Percentiles rank a stretch among this genome's conserved stretches.
These are phyloP conservation scores for Amphipyra berbera DNA, from an alignment of 2,888 invertebrate genomes.

Conservation along the genomic window DNA sequence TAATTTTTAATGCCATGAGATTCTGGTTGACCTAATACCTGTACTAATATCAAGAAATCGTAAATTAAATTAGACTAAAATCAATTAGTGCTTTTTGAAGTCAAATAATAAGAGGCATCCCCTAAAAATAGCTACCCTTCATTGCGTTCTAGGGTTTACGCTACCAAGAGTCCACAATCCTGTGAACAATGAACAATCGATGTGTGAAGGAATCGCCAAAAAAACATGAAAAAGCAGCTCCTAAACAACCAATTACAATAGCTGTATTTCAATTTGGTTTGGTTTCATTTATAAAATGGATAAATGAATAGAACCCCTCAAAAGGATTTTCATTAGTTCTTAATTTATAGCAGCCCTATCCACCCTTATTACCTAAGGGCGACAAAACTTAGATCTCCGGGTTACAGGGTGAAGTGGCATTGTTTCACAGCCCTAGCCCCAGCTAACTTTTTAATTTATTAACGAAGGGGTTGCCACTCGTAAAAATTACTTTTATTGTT, in stretches of 20 bases:
- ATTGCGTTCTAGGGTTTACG: not conserved
- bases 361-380: slow-evolving; percentile 73
- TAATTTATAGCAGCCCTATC: slow-evolving; percentile 51
- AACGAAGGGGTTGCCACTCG: slow-evolving; percentile 86
- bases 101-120: too few species aligned
- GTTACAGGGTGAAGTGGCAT: slow-evolving; percentile 85
- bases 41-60: too few species aligned
- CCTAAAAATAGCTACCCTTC: too few species aligned
- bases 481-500: slow-evolving; percentile 90
- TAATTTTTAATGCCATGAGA: too few species aligned
- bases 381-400: slow-evolving; percentile 81
- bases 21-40: too few species aligned
- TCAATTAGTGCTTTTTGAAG: too few species aligned
- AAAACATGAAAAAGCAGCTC: not conserved
- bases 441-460: slow-evolving; percentile 88
- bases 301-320: slow-evolving; percentile 39
- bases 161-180: not conserved
- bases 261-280: slow-evolving; percentile 28
- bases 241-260: slow-evolving; percentile 27
- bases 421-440: slow-evolving; percentile 83
- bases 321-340: slow-evolving; percentile 54
- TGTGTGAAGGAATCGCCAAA: not conserved
- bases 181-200: too few species aligned
- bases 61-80: too few species aligned
- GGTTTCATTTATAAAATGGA: slow-evolving; percentile 41